A percentile compares a stretch with the other conserved stretches of the same genome.
Evolutionary conservation across 2,888 invertebrate genomes (phyloP).

Genomic region (Chromoteleia sp.): DNA sequence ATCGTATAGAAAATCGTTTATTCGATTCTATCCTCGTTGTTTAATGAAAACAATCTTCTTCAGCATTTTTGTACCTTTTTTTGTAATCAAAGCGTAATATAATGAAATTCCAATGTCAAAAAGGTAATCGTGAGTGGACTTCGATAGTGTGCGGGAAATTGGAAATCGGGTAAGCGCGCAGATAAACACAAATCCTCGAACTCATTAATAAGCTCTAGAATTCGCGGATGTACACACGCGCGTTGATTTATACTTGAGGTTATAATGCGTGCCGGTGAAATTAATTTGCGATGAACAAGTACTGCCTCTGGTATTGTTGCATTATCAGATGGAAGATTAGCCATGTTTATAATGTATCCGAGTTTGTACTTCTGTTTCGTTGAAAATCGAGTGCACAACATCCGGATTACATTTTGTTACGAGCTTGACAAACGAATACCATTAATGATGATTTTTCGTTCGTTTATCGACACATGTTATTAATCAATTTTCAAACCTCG

Average conservation of each 20-base stretch:
- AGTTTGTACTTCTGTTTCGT: conserved; percentile 35
- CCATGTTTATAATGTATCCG: conserved; percentile 59
- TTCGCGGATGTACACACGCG: conserved; percentile 67
- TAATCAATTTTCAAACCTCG: too few species aligned
- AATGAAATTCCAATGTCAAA: conserved; percentile 57
- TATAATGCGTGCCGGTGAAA: conserved; percentile 81
- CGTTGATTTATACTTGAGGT: conserved; percentile 82
- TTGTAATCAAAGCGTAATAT: conserved; percentile 17
- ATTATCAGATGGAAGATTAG: conserved; percentile 80
- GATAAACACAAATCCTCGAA: conserved; percentile 70
- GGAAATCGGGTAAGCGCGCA: conserved; percentile 60
- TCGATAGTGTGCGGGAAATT: conserved; percentile 57
- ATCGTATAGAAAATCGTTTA: too few species aligned
- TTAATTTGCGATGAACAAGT: conserved; percentile 83
- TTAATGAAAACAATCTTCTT: too few species aligned
- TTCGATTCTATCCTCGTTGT: too few species aligned
- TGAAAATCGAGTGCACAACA: conserved; percentile 29
- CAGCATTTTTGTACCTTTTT: not conserved
- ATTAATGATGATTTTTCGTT: conserved; percentile 26
- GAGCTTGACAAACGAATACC: conserved; percentile 32
- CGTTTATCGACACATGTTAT: not conserved
- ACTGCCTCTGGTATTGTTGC: conserved; percentile 75
- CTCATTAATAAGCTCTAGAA: conserved; percentile 69
- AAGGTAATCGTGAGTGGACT: conserved; percentile 58
- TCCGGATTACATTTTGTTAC: conserved; percentile 46